Base-by-base conservation (phyloP, 2,888 invertebrate species). In the Ctenicera cuprea region DNA sequence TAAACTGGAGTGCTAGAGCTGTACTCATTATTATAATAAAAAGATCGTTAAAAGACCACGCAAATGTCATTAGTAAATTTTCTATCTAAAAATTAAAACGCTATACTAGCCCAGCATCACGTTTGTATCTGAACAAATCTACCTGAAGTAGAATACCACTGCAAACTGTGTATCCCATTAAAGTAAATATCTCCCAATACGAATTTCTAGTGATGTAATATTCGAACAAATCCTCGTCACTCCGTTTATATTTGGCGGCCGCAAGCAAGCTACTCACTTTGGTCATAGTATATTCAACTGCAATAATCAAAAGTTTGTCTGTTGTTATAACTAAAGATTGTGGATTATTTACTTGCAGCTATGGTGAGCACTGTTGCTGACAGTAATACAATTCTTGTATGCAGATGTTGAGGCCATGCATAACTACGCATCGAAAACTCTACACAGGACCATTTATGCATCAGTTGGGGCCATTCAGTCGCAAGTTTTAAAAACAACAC, bases 401-500 rank as follows among this genome's bases (percentile, higher is more conserved):
- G 79, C 0, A 76, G 79, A 50, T 64, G 69, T 65, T 45, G 73
- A 66, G 77, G 82, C 80, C 74, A 85, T 78, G 67, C 85, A 82
- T 81, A 80, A 52, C 57, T 16, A 73, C 73, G 78, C 70, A 88
- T 80, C 74, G 86, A 85, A 0, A 81, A 82, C 69, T 88, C 88
- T 37, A 87, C 80, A 62, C 82, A 83, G 63, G 85, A 84, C 88
- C 88, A 88, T 26, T 84, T 82, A 37, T 81, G 73, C 67, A 86
- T 84, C 12, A 89, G 80, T 20, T 77, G 78, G 0, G 88, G 88
- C 89, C 89, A 90, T 45, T 85, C 81, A 64, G 80, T 84, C 0
- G 89, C 88, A 38, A 89, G 79, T 71, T 86, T 88, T 78, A 91
- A 86, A 38, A 90, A 90, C 0, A 91, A 79, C 0, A 90, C 54